Percentiles rank a stretch among this genome's conserved stretches.
These are phyloP conservation scores for Caretta caretta DNA, from an alignment of 2,113 vertebrate genomes.

Conservation along the genomic window DNA sequence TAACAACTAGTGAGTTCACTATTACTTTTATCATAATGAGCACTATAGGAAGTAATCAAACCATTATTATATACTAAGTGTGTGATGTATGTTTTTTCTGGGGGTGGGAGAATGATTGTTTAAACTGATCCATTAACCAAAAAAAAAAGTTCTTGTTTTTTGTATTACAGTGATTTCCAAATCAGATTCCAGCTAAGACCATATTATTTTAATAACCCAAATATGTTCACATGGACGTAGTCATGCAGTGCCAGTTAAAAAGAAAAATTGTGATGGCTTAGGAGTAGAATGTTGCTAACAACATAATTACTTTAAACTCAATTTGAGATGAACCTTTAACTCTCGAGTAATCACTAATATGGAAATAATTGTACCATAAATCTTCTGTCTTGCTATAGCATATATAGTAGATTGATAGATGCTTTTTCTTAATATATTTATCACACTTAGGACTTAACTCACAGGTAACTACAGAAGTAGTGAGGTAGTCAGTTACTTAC, in stretches of 20 bases:
- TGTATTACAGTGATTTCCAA: slow-evolving; percentile 3
- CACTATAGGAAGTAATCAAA: rapidly evolving
- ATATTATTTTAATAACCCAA: background rate
- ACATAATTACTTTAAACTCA: background rate
- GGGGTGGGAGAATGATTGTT: background rate
- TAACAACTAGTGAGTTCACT: background rate
- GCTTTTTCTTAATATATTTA: background rate
- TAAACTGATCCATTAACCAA: background rate
- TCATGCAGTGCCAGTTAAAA: background rate
- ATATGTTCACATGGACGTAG: background rate
- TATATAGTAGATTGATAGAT: background rate
- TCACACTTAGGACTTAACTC: background rate
- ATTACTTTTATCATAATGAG: background rate
- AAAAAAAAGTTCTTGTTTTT: background rate
- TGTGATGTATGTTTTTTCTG: background rate
- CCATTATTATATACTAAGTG: background rate
- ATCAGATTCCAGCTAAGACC: background rate
- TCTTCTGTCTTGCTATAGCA: too few relatives aligned
- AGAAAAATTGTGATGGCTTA: background rate
- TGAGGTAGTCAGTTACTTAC: background rate
- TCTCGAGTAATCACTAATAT: background rate
- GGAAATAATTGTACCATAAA: background rate
- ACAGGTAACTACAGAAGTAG: background rate
- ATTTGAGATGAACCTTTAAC: background rate
- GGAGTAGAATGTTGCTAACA: background rate